Conservation (phyloP, 2,888 invertebrate species). For the Hofmannophila pseudospretella region DNA sequence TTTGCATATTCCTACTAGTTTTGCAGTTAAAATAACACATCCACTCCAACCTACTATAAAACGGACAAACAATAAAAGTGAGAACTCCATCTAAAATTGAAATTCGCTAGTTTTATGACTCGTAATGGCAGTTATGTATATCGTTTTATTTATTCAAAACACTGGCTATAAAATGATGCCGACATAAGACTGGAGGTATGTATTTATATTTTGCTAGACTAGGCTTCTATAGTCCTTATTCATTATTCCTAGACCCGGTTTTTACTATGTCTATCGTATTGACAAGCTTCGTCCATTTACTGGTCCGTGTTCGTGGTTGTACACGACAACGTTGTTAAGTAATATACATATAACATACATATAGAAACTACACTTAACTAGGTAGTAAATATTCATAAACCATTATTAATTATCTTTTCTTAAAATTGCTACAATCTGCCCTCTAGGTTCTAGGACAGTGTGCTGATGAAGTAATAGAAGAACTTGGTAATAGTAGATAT, state of each 20-base stretch:
- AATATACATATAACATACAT: too few relatives aligned
- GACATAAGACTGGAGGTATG: background rate
- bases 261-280: background rate
- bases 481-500: too few relatives aligned
- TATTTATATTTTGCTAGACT: background rate
- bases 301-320: conserved; percentile 1
- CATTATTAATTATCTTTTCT: too few relatives aligned
- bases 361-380: too few relatives aligned
- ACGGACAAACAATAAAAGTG: conserved; percentile 1
- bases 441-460: too few relatives aligned
- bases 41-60: background rate
- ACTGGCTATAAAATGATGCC: background rate
- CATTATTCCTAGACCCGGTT: conserved; percentile 1
- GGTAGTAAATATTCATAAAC: too few relatives aligned
- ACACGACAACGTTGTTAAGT: too few relatives aligned
- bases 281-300: conserved; percentile 11
- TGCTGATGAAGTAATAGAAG: too few relatives aligned
- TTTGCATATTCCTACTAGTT: too few relatives aligned
- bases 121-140: conserved; percentile 1
- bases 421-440: too few relatives aligned
- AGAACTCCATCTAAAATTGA: conserved; percentile 1
- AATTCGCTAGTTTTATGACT: conserved; percentile 1
- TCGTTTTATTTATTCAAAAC: background rate
- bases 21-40: too few relatives aligned
- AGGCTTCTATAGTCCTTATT: background rate